A percentile compares a stretch with the other conserved stretches of the same genome.
These are phyloP conservation scores for Hypsopygia costalis DNA, from an alignment of 2,888 invertebrate genomes.

Conservation along the genomic window DNA sequence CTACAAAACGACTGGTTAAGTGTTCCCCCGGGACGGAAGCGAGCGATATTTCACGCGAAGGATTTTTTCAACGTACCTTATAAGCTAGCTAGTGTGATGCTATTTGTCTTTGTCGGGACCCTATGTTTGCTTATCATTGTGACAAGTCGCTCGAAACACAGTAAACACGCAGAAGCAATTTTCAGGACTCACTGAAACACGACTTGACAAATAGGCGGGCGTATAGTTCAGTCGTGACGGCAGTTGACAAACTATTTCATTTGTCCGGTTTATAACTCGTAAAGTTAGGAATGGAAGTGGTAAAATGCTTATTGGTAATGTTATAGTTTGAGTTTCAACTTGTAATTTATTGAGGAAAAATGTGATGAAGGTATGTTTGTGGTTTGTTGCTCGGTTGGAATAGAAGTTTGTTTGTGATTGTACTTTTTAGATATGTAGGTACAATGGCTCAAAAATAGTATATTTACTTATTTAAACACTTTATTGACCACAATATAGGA, in stretches of 20 bases:
- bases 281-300: slow-evolving; percentile 8
- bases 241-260: slow-evolving; percentile 19
- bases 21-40: slow-evolving; percentile 2
- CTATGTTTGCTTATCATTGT: slow-evolving; percentile 12
- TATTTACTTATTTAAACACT: no score
- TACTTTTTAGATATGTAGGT: no score
- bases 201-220: slow-evolving; percentile 14
- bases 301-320: neutral
- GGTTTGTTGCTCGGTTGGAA: no score
- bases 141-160: slow-evolving; percentile 11
- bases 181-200: slow-evolving; percentile 1
- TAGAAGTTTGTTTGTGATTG: no score
- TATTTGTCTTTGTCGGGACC: slow-evolving; percentile 10
- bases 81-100: slow-evolving; percentile 10
- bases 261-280: slow-evolving; percentile 19
- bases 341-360: no score
- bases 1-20: slow-evolving; percentile 6
- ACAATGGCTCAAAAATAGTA: no score
- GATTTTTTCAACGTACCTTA: slow-evolving; percentile 8
- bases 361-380: no score
- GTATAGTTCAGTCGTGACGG: slow-evolving; percentile 11
- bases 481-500: no score
- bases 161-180: slow-evolving; percentile 10
- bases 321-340: no score
- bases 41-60: slow-evolving; percentile 6